A percentile compares a stretch with the other conserved stretches of the same genome.
These are phyloP conservation scores for Leptopilina boulardi DNA, from an alignment of 1,140 invertebrate genomes.

Conservation along the genomic window DNA sequence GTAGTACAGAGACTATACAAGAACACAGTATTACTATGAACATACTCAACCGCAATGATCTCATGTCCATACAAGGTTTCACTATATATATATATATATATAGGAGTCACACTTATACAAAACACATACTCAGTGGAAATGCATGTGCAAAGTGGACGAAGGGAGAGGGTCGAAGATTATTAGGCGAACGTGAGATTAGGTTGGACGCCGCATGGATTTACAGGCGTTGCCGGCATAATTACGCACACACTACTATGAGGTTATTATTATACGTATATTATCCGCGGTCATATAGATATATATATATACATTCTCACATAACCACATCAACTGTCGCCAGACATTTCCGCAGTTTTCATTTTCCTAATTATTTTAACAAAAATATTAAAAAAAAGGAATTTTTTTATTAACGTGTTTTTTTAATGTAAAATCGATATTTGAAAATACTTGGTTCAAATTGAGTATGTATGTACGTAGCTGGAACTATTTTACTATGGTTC, in stretches of 20 bases:
- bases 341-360: too few species aligned
- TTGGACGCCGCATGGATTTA: conserved; percentile 49
- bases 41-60: background rate
- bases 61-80: background rate
- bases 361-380: too few species aligned
- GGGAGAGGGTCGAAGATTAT: conserved; percentile 22
- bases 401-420: too few species aligned
- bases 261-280: conserved; percentile 59
- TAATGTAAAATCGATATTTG: too few species aligned
- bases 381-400: too few species aligned
- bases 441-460: too few species aligned
- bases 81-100: too few species aligned
- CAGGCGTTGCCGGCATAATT: conserved; percentile 53
- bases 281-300: conserved; percentile 57
- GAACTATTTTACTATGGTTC: too few species aligned
- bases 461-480: too few species aligned
- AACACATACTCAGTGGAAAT: background rate
- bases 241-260: conserved; percentile 43
- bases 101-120: background rate
- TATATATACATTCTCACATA: too few species aligned
- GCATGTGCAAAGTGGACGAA: background rate
- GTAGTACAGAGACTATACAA: background rate
- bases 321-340: conserved; percentile 39
- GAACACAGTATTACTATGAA: background rate
- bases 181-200: conserved; percentile 49